Conservation (phyloP, 2,113 vertebrate genomes). For the Arizona elegans region DNA sequence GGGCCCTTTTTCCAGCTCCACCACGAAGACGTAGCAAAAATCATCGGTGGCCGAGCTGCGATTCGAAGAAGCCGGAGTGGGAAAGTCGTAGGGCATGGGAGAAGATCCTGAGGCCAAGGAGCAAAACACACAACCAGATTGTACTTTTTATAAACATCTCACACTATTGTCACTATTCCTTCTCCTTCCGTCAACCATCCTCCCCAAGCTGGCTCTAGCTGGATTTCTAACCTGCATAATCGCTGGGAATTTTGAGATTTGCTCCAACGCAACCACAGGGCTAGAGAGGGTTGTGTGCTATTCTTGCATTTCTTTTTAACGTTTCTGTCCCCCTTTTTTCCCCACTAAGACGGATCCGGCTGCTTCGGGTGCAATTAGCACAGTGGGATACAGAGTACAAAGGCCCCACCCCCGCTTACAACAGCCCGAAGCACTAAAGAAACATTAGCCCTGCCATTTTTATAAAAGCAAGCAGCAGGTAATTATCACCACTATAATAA, state of each 20-base stretch:
- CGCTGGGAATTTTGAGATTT: neutral
- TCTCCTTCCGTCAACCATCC: neutral
- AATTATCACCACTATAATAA: neutral
- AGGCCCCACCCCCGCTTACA: neutral
- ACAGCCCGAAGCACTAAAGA: neutral
- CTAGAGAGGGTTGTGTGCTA: neutral
- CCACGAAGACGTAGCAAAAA: constrained; percentile 87
- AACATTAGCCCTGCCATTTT: neutral
- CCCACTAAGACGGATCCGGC: neutral
- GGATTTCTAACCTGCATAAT: neutral
- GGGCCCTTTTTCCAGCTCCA: constrained; percentile 92
- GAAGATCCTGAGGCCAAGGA: constrained; percentile 54
- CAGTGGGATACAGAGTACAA: neutral
- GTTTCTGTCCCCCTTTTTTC: neutral
- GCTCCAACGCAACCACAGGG: neutral
- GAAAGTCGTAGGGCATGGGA: constrained; percentile 65
- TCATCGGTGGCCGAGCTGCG: constrained; percentile 79
- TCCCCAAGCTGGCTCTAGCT: neutral
- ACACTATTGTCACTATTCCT: neutral
- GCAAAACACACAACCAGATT: accelerated
- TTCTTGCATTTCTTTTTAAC: neutral
- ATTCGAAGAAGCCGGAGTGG: constrained; percentile 77
- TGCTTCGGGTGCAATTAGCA: neutral
- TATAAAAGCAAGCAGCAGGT: neutral
- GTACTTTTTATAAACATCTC: neutral